A percentile compares a stretch with the other conserved stretches of the same genome.
phyloP scores from a whole-genome alignment of 2,113 vertebrate species.

The Raja brachyura region DNA sequence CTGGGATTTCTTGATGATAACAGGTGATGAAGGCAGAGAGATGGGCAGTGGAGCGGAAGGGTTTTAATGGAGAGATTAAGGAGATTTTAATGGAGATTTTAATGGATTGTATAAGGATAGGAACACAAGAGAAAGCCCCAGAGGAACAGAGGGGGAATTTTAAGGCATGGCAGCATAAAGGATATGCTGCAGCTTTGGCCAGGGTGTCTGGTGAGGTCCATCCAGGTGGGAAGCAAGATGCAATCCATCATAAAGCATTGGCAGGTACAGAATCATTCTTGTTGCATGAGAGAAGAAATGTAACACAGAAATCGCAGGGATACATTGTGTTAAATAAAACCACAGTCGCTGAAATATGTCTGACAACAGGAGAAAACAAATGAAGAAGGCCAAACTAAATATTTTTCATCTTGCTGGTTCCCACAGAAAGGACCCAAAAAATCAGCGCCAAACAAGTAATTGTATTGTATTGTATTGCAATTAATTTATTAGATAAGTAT shows the following conservation, averaged over 20 bases:
- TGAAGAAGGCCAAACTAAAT: conserved; percentile 1
- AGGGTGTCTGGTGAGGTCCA: neutral
- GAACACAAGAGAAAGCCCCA: neutral
- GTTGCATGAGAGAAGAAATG: neutral
- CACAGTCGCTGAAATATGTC: neutral
- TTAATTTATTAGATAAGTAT: too few species aligned
- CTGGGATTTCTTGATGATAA: neutral
- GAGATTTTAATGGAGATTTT: neutral
- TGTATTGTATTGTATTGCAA: too few species aligned
- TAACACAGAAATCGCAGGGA: neutral
- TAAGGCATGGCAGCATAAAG: neutral
- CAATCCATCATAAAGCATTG: neutral
- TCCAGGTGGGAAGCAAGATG: neutral
- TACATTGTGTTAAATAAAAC: conserved; percentile 14
- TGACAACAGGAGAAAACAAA: conserved; percentile 1
- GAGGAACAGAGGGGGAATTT: neutral
- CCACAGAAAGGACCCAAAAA: neutral
- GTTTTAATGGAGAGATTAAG: neutral
- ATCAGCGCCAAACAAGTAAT: neutral
- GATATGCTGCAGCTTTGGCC: neutral
- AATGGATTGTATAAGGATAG: neutral
- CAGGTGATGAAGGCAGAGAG: neutral
- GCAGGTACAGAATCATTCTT: neutral
- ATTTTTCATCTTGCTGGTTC: conserved; percentile 21
- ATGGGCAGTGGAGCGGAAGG: neutral